These are phyloP conservation scores for Therioaphis trifolii DNA, from an alignment of 2,888 invertebrate genomes.

Conservation along the genomic window DNA sequence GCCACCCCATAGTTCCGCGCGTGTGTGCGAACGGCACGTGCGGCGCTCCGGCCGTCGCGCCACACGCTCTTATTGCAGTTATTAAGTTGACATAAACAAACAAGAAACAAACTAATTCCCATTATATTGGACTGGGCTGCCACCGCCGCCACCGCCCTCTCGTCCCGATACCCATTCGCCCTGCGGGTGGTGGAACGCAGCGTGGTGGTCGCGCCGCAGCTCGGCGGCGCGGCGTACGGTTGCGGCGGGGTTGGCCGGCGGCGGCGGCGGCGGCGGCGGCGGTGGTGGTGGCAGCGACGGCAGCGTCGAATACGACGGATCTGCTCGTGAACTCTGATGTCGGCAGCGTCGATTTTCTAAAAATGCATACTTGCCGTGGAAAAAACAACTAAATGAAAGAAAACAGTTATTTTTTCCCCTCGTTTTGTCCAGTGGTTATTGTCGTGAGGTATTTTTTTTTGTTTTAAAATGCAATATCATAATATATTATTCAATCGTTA, in stretches of 20 bases:
- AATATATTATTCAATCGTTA: too few species aligned
- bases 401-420: too few species aligned
- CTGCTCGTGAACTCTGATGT: too few species aligned
- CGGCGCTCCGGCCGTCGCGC: slow-evolving; percentile 35
- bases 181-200: background rate
- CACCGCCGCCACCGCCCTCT: background rate
- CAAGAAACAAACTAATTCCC: slow-evolving; percentile 62
- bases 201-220: background rate
- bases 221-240: background rate
- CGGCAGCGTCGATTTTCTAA: too few species aligned
- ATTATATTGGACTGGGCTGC: slow-evolving; percentile 54
- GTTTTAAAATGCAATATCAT: too few species aligned
- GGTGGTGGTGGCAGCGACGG: too few species aligned
- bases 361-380: too few species aligned
- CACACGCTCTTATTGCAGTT: slow-evolving; percentile 57
- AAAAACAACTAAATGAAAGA: too few species aligned
- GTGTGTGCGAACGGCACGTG: slow-evolving; percentile 55
- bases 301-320: too few species aligned
- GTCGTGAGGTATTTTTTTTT: too few species aligned
- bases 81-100: slow-evolving; percentile 63
- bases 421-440: too few species aligned
- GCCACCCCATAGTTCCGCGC: background rate
- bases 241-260: background rate
- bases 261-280: background rate
- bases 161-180: background rate